Evolutionary conservation across 2,113 vertebrate species (phyloP).

Genomic region (Opisthocomus hoazin): DNA sequence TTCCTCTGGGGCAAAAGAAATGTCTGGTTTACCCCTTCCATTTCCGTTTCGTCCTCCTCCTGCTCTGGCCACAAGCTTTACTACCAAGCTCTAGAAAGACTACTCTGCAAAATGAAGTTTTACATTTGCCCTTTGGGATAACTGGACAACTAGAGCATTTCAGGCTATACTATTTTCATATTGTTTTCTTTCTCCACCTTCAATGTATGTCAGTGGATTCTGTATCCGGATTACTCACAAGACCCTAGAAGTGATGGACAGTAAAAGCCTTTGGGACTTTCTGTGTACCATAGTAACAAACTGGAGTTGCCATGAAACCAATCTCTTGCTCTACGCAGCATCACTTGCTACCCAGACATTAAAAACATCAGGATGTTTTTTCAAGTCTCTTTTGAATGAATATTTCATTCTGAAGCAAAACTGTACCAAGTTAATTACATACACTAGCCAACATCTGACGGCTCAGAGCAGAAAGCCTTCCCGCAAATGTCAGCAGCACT

Average conservation of each 20-base stretch:
- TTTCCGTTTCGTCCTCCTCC: neutral
- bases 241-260: neutral
- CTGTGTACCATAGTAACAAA: neutral
- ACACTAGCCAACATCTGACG: conserved; percentile 42
- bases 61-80: neutral
- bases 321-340: neutral
- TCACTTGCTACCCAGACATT: conserved; percentile 16
- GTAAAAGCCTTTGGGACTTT: neutral
- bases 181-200: neutral
- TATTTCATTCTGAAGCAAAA: conserved; percentile 57
- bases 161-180: neutral
- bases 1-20: neutral
- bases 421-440: conserved; percentile 54
- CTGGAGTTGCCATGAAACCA: conserved; percentile 22
- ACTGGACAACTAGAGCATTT: neutral
- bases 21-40: neutral
- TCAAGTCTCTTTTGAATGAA: conserved; percentile 51
- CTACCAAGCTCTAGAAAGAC: neutral
- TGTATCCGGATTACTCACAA: neutral
- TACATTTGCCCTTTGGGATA: neutral
- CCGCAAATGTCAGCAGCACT: neutral
- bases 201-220: neutral
- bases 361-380: conserved; percentile 19
- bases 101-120: neutral
- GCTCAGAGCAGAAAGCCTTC: neutral